Evolutionary conservation across 2,113 vertebrate species (phyloP), one percentile per base, ranked within the genome.

Genomic region (Sinocyclocheilus maitianheensis): DNA sequence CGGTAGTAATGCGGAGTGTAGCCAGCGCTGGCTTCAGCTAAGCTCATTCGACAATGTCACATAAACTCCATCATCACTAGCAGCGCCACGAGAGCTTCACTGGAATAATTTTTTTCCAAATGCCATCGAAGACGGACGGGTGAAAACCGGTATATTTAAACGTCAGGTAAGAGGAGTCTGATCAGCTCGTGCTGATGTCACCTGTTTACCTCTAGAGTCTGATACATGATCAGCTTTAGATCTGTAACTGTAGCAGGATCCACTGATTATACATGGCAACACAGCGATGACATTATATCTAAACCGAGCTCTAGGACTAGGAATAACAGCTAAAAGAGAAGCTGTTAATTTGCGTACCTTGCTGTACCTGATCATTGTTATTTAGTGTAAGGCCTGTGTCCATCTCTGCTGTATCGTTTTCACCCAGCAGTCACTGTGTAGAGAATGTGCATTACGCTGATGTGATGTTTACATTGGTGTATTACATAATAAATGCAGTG

Each of bases 61-160:
- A 72, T 82, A 67, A 82, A 83, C 16, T 40, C 26, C 81, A 34
- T 72, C 81, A 72, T 55, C 65, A 14, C 81, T 83, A 83, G 55
- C 48, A 83, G 24, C 62, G 62, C 16, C 43, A 82, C 18, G 62
- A 37, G 80, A 69, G 13, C 9, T 69, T 69, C n/a, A 51, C 80
- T 71, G 26, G 20, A 83, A 83, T 72, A 83, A 40, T 43, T 40
- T 16, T 3, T 58, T 55, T 78, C 20, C 58, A 80, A n/a, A 24
- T 65, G 77, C 18, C 30, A 79, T 67, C 12, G 62, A 51, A 69
- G 62, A 48, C 65, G 12, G 81, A 83, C 67, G 24, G 48, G 10
- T 71, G 24, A 83, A 72, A 12, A 72, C 46, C 26, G 65, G 67
- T 26, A 72, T 72, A 72, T 53, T 55, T 58, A 83, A 83, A 72